Evolutionary conservation across 2,888 invertebrate species (phyloP), one percentile per base, ranked within the genome.

Genomic region (Drosophila vallismaia): DNA sequence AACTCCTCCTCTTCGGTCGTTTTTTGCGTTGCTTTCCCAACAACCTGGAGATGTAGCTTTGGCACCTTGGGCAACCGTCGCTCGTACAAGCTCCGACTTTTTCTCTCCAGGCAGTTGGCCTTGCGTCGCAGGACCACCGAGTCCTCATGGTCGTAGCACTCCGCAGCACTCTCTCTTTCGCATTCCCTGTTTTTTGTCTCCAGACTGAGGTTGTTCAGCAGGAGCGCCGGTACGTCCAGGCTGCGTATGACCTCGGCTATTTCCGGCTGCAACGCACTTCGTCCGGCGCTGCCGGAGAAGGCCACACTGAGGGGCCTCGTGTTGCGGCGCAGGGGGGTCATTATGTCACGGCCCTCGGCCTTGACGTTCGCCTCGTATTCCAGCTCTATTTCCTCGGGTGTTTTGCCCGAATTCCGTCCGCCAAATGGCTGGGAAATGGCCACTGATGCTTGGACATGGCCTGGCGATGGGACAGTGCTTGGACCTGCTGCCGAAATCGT

Each of bases 331-430:
- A 89, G 73, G 19, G 90, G 91, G 24, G 88, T 90, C 78, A 71
- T 92, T 79, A 90, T 92, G 92, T 90, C 94, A 91, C 66, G 90
- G 79, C 72, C 93, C 92, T 91, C 90, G 91, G 89, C 91, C 14
- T 82, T 83, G 68, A 86, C 84, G 57, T 81, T 86, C 3, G 84
- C 85, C 62, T 90, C 91, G 48, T 90, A 90, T 58, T 91, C 91
- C 58, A 86, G 80, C 60, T 90, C 91, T 38, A 91, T 85, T 76
- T 90, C 89, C 58, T 90, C 91, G 10, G 90, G 90, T 19, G 91
- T 90, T 74, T 89, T 89, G 40, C 71, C 67, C 45, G 76, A 46
- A 67, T 56, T 75, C 59, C 73, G 52, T 26, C 28, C 31, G 33
- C n/a, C 53, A 36, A 71, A 70, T 54, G 70, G 33, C 31, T 59